These are phyloP conservation scores for Zele albiditarsus DNA, from an alignment of 2,888 invertebrate genomes.

Conservation along the genomic window DNA sequence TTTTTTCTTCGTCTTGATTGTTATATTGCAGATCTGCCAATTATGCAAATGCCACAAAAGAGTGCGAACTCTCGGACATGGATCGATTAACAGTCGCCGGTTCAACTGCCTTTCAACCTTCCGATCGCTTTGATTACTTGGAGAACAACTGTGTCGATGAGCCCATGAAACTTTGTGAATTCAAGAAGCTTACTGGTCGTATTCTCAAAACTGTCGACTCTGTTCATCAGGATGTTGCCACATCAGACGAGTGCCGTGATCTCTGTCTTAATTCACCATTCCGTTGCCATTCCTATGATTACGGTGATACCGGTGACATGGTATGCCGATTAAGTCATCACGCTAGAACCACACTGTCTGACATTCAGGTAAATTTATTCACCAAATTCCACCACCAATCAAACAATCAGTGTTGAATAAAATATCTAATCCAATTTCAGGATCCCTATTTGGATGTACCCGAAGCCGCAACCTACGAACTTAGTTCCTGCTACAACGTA, in stretches of 20 bases:
- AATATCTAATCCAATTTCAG: slow-evolving; percentile 71
- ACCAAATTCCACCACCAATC: neutral
- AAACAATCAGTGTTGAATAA: neutral
- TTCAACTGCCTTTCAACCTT: slow-evolving; percentile 82
- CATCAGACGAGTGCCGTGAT: slow-evolving; percentile 90
- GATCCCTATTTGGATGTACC: slow-evolving; percentile 93
- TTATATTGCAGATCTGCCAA: slow-evolving; percentile 86
- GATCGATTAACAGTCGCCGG: slow-evolving; percentile 92
- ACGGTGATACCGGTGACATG: slow-evolving; percentile 93
- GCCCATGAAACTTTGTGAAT: slow-evolving; percentile 95
- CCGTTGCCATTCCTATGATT: slow-evolving; percentile 94
- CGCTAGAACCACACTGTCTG: slow-evolving; percentile 89
- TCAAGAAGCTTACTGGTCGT: slow-evolving; percentile 90
- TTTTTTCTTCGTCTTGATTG: neutral
- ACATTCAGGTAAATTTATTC: slow-evolving; percentile 82
- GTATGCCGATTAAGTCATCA: slow-evolving; percentile 95
- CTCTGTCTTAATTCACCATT: slow-evolving; percentile 90
- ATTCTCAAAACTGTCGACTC: slow-evolving; percentile 95
- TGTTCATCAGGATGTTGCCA: slow-evolving; percentile 91
- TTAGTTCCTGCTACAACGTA: slow-evolving; percentile 95
- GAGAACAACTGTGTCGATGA: slow-evolving; percentile 96
- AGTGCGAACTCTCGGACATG: slow-evolving; percentile 92
- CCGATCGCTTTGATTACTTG: slow-evolving; percentile 83
- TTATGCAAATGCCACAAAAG: slow-evolving; percentile 88
- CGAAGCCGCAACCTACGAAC: slow-evolving; percentile 92